Evolutionary conservation across 1,140 invertebrate genomes (phyloP), one percentile per base, ranked within the genome.

Genomic region (Eufriesea mexicana): DNA sequence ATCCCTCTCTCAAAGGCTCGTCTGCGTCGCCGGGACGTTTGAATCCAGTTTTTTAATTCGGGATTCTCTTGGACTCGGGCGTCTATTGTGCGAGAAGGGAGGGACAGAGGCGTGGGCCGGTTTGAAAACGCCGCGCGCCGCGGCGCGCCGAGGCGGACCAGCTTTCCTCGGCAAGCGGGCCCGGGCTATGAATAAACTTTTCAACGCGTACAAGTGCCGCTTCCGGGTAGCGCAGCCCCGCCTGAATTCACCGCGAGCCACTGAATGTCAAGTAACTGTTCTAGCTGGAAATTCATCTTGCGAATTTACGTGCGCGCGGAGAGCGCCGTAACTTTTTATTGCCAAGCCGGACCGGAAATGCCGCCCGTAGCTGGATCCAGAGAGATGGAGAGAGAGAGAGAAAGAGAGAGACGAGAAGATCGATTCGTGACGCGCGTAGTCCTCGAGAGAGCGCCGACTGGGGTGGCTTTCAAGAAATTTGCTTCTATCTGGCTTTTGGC

Each of bases 181-280:
- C 77, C 42, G 49, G 62, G 57, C 83, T 87, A 84, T 80, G 86
- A 91, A 88, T 91, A 88, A 91, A 89, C 88, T 91, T 89, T 92
- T 86, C 79, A 90, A 89, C 88, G 91, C 88, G 87, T 82, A 42
- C 66, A 72, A 70, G 70, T 84, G 75, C 28, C 61, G 73, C 59
- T 70, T 79, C 57, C 81, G 51, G 81, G 35, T 66, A 35, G 66
- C 55, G 20, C 20, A 14, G 49, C 28, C 62, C 66, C 42, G 62
- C 42, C 57, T 62, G 49, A 68, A 68, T 72, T 83, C 75, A 64
- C 25, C 66, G 75, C 72, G 20, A 79, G 83, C 74, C 67, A 49
- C 25, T 82, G 55, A 86, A 86, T 83, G 72, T 78, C 67, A 84
- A 89, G 77, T 72, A 80, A 88, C 81, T 86, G 59, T 77, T 83